Base-by-base conservation (phyloP, 2,113 vertebrate species). In the Progne subis region DNA sequence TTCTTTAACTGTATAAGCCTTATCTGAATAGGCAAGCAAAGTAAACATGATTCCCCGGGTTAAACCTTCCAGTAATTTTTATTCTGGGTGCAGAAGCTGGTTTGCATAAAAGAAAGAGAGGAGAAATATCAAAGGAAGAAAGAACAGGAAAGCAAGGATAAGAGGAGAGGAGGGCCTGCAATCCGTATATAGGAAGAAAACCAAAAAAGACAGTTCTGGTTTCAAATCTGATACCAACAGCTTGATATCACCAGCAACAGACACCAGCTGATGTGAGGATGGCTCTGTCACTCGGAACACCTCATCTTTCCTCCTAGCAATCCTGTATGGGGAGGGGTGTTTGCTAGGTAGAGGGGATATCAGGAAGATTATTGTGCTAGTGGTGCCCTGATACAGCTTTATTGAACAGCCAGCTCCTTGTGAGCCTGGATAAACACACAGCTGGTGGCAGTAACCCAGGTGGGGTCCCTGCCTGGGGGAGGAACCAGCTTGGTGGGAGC, bases 61-160 rank as follows among this genome's bases (percentile, higher is more conserved):
- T 85, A 95, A 84, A 65, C 26, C 24, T 16, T 74, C 52, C 67
- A 59, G 50, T 71, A 63, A 55, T 72, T 94, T 91, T 94, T 90
- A 61, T 82, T 92, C 68, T 82, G 25, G 26, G 9, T 80, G 28
- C 37, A 82, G 61, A 94, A 72, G 14, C 13, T 82, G 17, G 12
- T 49, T 75, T 64, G 23, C 34, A 41, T 75, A 71, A 86, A 88
- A 82, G 52, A 61, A 70, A 72, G 25, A 31, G n/a, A 72, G 18
- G 25, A 82, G 19, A 92, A 44, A 29, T 55, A 69, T 13, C 34
- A 76, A 71, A 52, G 7, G 9, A 21, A 74, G 69, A 52, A 9
- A 28, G 24, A 57, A 18, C 24, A 81, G 18, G 37, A 88, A 95
- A 18, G 8, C 21, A 86, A 70, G 13, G 37, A 46, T 55, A 88